Percentiles rank a stretch among this genome's conserved stretches.
Evolutionary conservation across 92 coral and sea anemone species (phyloP).

Genomic region (Phymanthus crucifer): DNA sequence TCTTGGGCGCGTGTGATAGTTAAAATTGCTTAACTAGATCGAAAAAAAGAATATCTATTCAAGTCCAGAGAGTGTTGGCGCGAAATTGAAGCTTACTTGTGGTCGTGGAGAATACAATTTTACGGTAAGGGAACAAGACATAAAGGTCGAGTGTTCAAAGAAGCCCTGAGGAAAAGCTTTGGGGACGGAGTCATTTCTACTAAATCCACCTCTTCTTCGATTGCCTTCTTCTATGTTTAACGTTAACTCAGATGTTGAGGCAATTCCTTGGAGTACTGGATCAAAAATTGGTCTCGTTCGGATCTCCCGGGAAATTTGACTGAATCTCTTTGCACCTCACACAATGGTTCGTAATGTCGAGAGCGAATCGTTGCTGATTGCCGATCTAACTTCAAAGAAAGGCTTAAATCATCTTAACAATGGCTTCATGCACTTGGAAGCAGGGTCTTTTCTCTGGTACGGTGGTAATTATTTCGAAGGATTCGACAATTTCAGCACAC

Average conservation of each 20-base stretch:
- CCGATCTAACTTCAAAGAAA: constrained; percentile 27
- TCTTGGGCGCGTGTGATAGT: constrained; percentile 33
- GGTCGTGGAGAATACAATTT: constrained; percentile 16
- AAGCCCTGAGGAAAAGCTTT: constrained; percentile 35
- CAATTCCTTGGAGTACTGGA: constrained; percentile 32
- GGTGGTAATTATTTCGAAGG: constrained; percentile 11
- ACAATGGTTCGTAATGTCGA: constrained; percentile 38
- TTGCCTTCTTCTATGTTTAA: constrained; percentile 14
- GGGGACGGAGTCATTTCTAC: constrained; percentile 13
- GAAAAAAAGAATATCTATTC: constrained; percentile 34
- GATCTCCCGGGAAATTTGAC: constrained; percentile 59
- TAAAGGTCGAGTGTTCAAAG: constrained; percentile 35
- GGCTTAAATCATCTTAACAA: constrained; percentile 18
- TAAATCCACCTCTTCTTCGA: constrained; percentile 4
- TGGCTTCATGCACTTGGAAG: constrained; percentile 27
- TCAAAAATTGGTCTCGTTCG: constrained; percentile 25
- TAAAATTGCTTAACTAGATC: constrained; percentile 29
- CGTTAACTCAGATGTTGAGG: constrained; percentile 25
- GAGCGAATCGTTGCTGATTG: constrained; percentile 28
- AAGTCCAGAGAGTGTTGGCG: constrained; percentile 38
- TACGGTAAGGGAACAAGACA: constrained; percentile 33
- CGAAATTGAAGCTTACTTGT: constrained; percentile 45
- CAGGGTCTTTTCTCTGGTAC: not conserved
- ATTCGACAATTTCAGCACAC: constrained; percentile 19
- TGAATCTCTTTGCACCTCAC: constrained; percentile 45